Evolutionary conservation across 2,888 invertebrate genomes (phyloP).

Genomic region (Dastarcus helophoroides): DNA sequence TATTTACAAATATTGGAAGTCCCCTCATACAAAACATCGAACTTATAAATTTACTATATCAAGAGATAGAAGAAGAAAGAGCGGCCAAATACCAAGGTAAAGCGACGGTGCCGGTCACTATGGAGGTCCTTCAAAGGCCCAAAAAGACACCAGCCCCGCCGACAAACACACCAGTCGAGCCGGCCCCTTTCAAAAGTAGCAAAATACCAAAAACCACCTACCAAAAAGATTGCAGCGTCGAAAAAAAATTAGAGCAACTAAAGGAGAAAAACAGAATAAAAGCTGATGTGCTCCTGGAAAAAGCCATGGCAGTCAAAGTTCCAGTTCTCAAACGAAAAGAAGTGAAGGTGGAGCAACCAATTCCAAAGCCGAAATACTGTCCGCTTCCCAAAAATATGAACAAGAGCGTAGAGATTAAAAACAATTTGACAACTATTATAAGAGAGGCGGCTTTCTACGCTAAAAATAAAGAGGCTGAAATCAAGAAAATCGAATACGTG

Average conservation of each 20-base stretch:
- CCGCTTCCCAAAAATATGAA: no score
- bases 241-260: conserved; percentile 17
- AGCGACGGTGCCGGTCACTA: conserved; percentile 15
- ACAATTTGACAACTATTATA: conserved; percentile 41
- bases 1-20: conserved; percentile 40
- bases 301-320: conserved; percentile 18
- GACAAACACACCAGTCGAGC: conserved; percentile 15
- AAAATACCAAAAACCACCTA: conserved; percentile 21
- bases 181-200: conserved; percentile 13
- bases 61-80: conserved; percentile 11
- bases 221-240: conserved; percentile 11
- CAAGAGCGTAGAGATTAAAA: conserved; percentile 33
- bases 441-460: conserved; percentile 42
- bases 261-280: conserved; percentile 20
- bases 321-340: conserved; percentile 5
- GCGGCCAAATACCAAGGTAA: conserved; percentile 9
- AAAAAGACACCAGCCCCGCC: conserved; percentile 19
- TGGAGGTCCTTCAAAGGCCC: conserved; percentile 9
- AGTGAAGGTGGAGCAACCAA: conserved; percentile 7
- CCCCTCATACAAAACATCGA: conserved; percentile 36
- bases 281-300: conserved; percentile 20
- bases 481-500: conserved; percentile 42
- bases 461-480: conserved; percentile 39
- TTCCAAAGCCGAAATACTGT: conserved; percentile 13
- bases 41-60: conserved; percentile 17